phyloP scores from a whole-genome alignment of 1,140 invertebrate species.

The Euura lappo region DNA sequence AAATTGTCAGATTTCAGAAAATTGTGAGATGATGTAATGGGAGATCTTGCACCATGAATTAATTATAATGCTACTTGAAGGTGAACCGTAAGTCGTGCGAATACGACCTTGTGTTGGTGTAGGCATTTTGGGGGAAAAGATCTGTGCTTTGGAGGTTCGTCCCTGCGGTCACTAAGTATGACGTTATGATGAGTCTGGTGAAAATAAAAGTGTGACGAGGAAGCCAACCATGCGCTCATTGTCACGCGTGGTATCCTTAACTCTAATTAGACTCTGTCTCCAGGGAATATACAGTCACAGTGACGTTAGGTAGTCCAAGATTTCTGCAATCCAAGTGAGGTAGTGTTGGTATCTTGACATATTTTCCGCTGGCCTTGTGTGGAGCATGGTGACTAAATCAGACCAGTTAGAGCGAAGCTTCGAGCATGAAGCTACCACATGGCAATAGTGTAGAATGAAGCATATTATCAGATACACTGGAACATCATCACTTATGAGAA shows the following conservation, averaged over 20 bases:
- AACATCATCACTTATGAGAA: too few relatives aligned
- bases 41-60: too few relatives aligned
- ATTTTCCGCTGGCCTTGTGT: neutral
- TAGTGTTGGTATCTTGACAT: neutral
- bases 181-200: constrained; percentile 36
- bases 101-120: too few relatives aligned
- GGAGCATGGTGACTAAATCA: neutral
- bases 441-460: too few relatives aligned
- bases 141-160: constrained; percentile 22
- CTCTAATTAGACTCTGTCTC: neutral
- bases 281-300: neutral
- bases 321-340: neutral
- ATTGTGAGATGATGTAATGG: too few relatives aligned
- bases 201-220: constrained; percentile 50
- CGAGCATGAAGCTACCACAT: too few relatives aligned
- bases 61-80: too few relatives aligned
- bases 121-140: too few relatives aligned
- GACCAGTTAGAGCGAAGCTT: too few relatives aligned
- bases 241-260: constrained; percentile 26
- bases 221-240: constrained; percentile 21
- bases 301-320: neutral
- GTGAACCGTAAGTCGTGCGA: too few relatives aligned
- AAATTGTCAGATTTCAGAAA: too few relatives aligned
- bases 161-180: constrained; percentile 39
- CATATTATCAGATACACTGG: too few relatives aligned